Percentiles rank a stretch among this genome's conserved stretches.
Evolutionary conservation across 2,888 invertebrate species (phyloP).

Genomic region (Hydroisotoma schaefferi): DNA sequence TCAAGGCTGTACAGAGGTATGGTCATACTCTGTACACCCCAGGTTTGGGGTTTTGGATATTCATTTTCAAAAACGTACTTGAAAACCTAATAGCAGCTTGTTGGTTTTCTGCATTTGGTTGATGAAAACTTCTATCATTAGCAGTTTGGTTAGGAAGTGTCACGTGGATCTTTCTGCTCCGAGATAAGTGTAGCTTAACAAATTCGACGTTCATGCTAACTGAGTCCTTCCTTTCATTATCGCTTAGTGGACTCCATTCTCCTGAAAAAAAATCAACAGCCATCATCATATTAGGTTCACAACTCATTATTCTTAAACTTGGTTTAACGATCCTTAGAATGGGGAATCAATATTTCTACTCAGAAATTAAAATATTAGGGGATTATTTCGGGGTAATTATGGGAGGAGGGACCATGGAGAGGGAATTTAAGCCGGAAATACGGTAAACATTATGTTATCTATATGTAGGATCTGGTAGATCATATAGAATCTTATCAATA

Average conservation of each 20-base stretch:
- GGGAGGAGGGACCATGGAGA: too few species aligned
- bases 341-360: background rate
- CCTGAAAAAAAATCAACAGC: too few species aligned
- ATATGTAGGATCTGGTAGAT: too few species aligned
- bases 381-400: too few species aligned
- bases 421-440: too few species aligned
- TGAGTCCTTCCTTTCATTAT: slow-evolving; percentile 90
- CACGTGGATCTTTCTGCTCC: slow-evolving; percentile 68
- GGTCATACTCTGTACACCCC: too few species aligned
- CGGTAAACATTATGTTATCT: too few species aligned
- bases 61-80: too few species aligned
- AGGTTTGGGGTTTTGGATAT: slow-evolving; percentile 15
- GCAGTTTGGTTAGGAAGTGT: slow-evolving; percentile 13
- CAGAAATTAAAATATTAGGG: background rate
- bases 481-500: too few species aligned
- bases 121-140: slow-evolving; percentile 17
- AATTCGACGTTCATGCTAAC: slow-evolving; percentile 95
- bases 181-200: slow-evolving; percentile 89
- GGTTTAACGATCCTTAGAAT: background rate
- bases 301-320: background rate
- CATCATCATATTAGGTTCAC: background rate
- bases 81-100: slow-evolving; percentile 89
- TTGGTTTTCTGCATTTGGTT: slow-evolving; percentile 33
- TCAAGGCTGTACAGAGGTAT: too few species aligned
- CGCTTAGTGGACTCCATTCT: slow-evolving; percentile 81